phyloP scores from a whole-genome alignment of 2,113 vertebrate species.

The Gasterosteus nipponicus region DNA sequence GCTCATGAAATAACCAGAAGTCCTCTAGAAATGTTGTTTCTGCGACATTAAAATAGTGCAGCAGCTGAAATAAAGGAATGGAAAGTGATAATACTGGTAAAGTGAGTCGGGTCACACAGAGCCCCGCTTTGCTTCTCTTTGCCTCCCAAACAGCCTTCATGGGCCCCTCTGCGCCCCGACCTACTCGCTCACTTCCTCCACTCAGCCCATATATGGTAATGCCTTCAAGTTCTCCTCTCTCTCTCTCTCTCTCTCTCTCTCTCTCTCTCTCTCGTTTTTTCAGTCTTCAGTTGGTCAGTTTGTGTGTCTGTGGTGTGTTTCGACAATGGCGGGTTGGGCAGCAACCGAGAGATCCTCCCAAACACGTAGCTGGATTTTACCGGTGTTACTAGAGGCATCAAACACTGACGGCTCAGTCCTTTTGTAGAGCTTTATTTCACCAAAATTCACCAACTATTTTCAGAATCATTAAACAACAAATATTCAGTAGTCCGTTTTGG shows the following conservation, averaged over 20 bases:
- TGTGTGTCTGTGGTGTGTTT: slow-evolving; percentile 12
- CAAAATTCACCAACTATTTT: not conserved
- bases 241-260: slow-evolving; percentile 8
- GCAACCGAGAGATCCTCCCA: slow-evolving; percentile 25
- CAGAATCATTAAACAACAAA: not conserved
- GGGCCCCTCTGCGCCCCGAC: slow-evolving; percentile 37
- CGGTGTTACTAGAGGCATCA: not conserved
- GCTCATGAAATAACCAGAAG: no score
- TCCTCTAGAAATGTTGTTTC: not conserved
- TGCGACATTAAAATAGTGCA: not conserved
- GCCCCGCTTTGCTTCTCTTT: not conserved
- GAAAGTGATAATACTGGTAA: not conserved
- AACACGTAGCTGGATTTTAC: slow-evolving; percentile 6
- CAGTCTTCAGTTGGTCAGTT: not conserved
- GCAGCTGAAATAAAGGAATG: not conserved
- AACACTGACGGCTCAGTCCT: not conserved
- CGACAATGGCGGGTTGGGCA: slow-evolving; percentile 28
- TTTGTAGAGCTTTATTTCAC: not conserved
- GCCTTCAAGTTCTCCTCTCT: slow-evolving; percentile 33
- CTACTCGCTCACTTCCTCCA: slow-evolving; percentile 35
- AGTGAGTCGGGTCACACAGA: not conserved
- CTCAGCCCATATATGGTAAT: slow-evolving; percentile 71
- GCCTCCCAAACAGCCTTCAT: slow-evolving; percentile 16
- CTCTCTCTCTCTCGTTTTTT: not conserved
- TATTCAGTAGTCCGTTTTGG: not conserved